Conservation (phyloP, 1,140 invertebrate genomes). For the Mycetomoellerius zeteki region DNA sequence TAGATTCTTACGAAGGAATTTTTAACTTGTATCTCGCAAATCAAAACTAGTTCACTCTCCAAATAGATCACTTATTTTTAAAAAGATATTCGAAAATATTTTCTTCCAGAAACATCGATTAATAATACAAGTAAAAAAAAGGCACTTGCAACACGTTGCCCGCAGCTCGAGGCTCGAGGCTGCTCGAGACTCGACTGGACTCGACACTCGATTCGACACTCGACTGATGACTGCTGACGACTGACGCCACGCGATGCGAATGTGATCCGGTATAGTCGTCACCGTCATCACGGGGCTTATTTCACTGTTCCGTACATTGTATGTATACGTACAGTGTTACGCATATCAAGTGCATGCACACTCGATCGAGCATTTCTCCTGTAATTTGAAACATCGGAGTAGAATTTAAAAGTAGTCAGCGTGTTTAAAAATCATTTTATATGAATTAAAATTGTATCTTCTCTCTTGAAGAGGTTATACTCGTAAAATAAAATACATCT, state of each 20-base stretch:
- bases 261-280: conserved; percentile 37
- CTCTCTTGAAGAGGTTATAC: neutral
- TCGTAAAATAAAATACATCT: neutral
- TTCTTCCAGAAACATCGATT: neutral
- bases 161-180: neutral
- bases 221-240: neutral
- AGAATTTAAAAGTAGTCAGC: neutral
- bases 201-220: conserved; percentile 26
- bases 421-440: neutral
- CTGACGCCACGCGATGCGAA: conserved; percentile 37
- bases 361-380: neutral
- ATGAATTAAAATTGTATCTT: neutral
- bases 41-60: neutral
- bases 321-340: neutral
- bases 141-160: neutral
- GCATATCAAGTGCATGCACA: neutral
- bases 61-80: conserved; percentile 4
- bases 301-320: neutral
- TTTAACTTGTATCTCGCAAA: neutral
- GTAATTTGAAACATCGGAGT: neutral
- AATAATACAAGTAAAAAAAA: neutral
- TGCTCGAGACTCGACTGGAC: conserved; percentile 21
- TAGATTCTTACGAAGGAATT: neutral
- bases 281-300: no score
- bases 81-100: neutral